These are phyloP conservation scores for Drosophila obscura DNA, from an alignment of 1,140 invertebrate genomes.

Conservation along the genomic window DNA sequence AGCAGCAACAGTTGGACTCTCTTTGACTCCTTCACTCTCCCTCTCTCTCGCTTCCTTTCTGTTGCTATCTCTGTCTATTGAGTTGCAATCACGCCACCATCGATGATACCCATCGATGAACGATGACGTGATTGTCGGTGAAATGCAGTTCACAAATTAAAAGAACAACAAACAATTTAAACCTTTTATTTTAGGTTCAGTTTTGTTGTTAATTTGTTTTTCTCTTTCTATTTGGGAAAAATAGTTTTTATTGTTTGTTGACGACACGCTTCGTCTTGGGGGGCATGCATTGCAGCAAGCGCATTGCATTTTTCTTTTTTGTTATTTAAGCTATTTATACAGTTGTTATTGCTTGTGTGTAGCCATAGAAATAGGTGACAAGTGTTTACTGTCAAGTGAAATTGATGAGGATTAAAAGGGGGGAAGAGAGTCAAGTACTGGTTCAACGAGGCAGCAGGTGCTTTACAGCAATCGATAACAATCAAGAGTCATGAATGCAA, in stretches of 20 bases:
- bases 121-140: no score
- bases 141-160: no score
- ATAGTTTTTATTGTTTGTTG: not conserved
- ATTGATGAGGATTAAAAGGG: not conserved
- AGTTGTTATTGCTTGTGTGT: constrained; percentile 25
- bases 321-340: constrained; percentile 23
- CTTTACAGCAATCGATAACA: no score
- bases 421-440: no score
- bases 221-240: constrained; percentile 14
- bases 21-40: constrained; percentile 16
- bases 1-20: constrained; percentile 65
- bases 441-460: no score
- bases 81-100: not conserved
- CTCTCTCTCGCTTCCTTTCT: not conserved
- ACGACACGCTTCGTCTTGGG: not conserved
- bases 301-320: not conserved
- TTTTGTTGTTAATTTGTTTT: constrained; percentile 11
- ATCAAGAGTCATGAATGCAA: no score
- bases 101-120: not conserved
- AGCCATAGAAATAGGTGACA: not conserved
- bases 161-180: constrained; percentile 3
- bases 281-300: constrained; percentile 2
- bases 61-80: not conserved
- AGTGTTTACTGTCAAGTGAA: no score
- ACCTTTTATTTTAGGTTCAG: not conserved